Evolutionary conservation across 2,888 invertebrate species (phyloP).

Genomic region (Perizoma affinitatum): DNA sequence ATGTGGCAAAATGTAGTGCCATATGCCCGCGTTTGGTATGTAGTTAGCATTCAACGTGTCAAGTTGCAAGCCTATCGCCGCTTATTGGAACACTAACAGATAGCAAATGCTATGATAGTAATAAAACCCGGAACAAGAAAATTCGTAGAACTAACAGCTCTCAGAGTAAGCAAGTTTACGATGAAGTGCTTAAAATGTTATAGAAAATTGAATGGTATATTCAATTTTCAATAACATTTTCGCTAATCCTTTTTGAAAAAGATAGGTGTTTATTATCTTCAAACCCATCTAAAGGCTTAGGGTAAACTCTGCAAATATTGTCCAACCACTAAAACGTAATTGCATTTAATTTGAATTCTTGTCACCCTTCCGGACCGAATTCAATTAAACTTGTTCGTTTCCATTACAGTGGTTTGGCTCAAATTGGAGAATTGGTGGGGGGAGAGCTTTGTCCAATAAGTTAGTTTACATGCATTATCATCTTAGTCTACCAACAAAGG

Average conservation of each 20-base stretch:
- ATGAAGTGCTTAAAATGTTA: no score
- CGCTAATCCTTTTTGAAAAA: not conserved
- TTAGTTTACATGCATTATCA: slow-evolving; percentile 22
- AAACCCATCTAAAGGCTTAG: slow-evolving; percentile 21
- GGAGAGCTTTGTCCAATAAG: slow-evolving; percentile 33
- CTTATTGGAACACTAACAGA: no score
- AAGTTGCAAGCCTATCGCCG: no score
- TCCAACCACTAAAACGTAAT: slow-evolving; percentile 49
- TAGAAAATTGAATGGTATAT: no score
- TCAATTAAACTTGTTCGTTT: slow-evolving; percentile 77
- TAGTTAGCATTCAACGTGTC: no score
- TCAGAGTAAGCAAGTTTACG: no score
- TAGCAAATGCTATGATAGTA: no score
- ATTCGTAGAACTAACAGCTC: no score
- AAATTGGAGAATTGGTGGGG: slow-evolving; percentile 46
- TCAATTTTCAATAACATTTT: no score
- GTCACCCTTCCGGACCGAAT: slow-evolving; percentile 63
- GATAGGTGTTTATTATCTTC: slow-evolving; percentile 15
- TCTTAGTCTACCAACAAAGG: not conserved
- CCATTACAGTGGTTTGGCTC: slow-evolving; percentile 54
- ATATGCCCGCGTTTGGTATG: no score
- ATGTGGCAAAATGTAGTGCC: no score
- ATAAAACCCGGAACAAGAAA: no score
- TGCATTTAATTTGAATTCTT: slow-evolving; percentile 66
- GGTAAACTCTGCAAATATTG: slow-evolving; percentile 36